Conservation (phyloP, 2,797 vertebrate genomes). For the Diglossa cyanea region DNA sequence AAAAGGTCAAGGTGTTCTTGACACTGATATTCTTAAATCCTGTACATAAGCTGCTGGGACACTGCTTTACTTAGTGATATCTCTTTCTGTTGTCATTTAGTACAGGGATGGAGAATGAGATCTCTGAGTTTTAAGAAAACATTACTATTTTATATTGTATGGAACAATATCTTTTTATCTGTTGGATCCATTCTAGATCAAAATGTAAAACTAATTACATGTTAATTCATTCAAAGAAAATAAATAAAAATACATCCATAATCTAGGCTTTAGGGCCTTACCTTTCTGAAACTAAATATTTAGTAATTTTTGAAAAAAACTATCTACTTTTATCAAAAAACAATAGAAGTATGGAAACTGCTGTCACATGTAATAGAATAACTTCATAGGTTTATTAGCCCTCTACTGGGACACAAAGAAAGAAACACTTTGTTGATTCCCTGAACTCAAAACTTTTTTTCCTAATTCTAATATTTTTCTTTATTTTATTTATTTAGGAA, state of each 20-base stretch:
- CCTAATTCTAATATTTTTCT: not conserved
- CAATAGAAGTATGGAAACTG: not conserved
- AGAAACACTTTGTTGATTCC: not conserved
- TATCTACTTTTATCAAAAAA: not conserved
- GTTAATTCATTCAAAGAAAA: not conserved
- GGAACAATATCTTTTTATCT: not conserved
- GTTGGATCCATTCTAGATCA: not conserved
- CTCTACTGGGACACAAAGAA: not conserved
- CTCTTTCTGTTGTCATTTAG: not conserved
- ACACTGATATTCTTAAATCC: not conserved
- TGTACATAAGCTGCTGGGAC: not conserved
- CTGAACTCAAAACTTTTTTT: not conserved
- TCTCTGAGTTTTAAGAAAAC: not conserved
- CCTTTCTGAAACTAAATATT: not conserved
- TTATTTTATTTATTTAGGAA: not conserved
- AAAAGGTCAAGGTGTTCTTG: not conserved
- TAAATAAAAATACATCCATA: not conserved
- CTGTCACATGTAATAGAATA: not conserved
- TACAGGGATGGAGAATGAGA: not conserved
- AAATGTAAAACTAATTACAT: not conserved
- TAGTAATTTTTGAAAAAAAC: not conserved
- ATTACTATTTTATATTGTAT: not conserved
- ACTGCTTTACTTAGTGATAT: not conserved
- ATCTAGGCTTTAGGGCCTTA: not conserved
- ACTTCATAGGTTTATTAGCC: not conserved